Base-by-base conservation (phyloP, 2,888 invertebrate genomes). In the Junonia oenone region DNA sequence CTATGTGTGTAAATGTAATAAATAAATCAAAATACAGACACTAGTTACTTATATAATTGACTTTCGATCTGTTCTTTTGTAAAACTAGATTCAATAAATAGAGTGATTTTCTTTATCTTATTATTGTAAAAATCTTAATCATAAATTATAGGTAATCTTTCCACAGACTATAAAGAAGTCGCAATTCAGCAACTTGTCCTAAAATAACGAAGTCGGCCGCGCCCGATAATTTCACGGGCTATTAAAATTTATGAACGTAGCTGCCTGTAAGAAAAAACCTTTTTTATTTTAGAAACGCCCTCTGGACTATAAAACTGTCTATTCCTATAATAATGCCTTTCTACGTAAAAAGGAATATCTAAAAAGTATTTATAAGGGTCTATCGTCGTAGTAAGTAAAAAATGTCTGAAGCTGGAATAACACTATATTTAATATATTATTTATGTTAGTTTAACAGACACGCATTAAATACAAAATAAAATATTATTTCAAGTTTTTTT, bases 231-330 rank as follows among this genome's bases (percentile, higher is more conserved):
- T 52, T 53, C 56, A 49, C 46, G 55, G 49, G 46, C 56, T 43
- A 53, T 56, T 56, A 53, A 59, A 55, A 56, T 59, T 56, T 59
- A 59, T 48, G 53, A 61, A 47, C 31, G 31, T 50, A 49, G 9
- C 51, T 56, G 53, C 53, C 45, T 50, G 45, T 46, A 58, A 57
- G 46, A 56, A 22, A 54, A 56, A 63, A 60, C 60, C 64, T 68
- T 46, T 33, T 40, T 35, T 35, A 14, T 33, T 38, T n/a, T 9
- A n/a, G 46, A 46, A 45, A 38, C 26, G 53, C 40, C 22, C 26
- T 22, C 46, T 14, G 22, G 6, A 14, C 33, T 29, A 51, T 58
- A 51, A 54, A 63, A 65, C 64, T 62, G 52, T 48, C 48, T 55
- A 51, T 31, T 48, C 51, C 60, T 43, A 22, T 13, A 13, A 51